Conservation (phyloP, 2,888 invertebrate genomes). For the Leptura quadrifasciata region DNA sequence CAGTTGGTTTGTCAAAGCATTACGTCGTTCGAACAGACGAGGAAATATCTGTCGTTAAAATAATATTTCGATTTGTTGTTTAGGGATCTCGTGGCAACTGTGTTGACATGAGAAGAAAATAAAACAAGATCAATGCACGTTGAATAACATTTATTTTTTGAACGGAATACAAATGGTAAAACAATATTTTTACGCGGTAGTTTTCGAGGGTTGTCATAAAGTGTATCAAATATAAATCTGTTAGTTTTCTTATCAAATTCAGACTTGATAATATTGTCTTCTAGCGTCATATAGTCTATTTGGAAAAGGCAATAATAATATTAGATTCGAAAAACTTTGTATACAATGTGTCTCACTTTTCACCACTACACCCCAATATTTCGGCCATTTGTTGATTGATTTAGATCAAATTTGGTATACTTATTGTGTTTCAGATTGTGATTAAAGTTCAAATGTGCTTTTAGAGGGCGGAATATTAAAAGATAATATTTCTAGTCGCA, state of each 20-base stretch:
- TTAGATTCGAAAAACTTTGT: too few species aligned
- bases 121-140: constrained; percentile 5
- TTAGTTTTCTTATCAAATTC: background rate
- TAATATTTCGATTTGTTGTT: constrained; percentile 55
- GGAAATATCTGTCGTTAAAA: constrained; percentile 50
- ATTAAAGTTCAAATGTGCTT: too few species aligned
- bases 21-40: constrained; percentile 23
- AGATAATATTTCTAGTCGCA: too few species aligned
- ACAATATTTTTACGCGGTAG: constrained; percentile 3
- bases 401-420: too few species aligned
- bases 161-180: constrained; percentile 14
- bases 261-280: background rate
- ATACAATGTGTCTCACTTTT: too few species aligned
- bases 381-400: too few species aligned
- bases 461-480: too few species aligned
- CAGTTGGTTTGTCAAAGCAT: constrained; percentile 34
- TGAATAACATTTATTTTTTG: constrained; percentile 19
- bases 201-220: background rate
- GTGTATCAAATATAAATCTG: background rate
- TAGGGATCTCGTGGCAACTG: constrained; percentile 22
- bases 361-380: too few species aligned
- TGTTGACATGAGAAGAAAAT: constrained; percentile 24
- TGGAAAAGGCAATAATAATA: too few species aligned
- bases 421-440: too few species aligned
- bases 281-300: too few species aligned